Percentiles rank a stretch among this genome's conserved stretches.
These are phyloP conservation scores for Dendrolimus kikuchii DNA, from an alignment of 1,140 invertebrate species.

Conservation along the genomic window DNA sequence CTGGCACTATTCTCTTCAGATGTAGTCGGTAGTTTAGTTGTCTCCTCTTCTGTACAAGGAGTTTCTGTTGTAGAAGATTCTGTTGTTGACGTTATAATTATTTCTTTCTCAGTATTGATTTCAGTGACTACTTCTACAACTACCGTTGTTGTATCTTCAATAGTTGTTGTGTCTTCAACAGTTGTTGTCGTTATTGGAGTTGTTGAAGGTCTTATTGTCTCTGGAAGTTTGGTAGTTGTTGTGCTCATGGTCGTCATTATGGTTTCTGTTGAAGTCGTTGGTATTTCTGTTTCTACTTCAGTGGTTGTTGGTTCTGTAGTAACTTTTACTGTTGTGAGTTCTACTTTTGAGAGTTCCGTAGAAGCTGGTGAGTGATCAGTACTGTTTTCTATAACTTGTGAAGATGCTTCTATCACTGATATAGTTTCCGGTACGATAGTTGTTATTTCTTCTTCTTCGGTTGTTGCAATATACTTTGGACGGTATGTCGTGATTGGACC, in stretches of 20 bases:
- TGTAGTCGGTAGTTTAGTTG: slow-evolving; percentile 20
- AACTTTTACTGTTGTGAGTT: slow-evolving; percentile 22
- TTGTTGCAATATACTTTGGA: slow-evolving; percentile 46
- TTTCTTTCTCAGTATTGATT: slow-evolving; percentile 37
- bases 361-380: slow-evolving; percentile 12
- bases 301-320: slow-evolving; percentile 10
- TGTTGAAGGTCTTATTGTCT: slow-evolving; percentile 4
- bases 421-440: slow-evolving; percentile 18
- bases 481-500: slow-evolving; percentile 54
- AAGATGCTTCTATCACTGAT: slow-evolving; percentile 13
- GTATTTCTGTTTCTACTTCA: slow-evolving; percentile 6
- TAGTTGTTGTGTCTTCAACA: slow-evolving; percentile 6
- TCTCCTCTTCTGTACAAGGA: slow-evolving; percentile 3
- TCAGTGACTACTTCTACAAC: slow-evolving; percentile 38
- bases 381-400: slow-evolving; percentile 30
- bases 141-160: slow-evolving; percentile 35
- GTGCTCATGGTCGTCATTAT: slow-evolving; percentile 9
- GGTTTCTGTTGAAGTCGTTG: slow-evolving; percentile 9
- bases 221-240: slow-evolving; percentile 15
- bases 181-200: slow-evolving; percentile 14
- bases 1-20: slow-evolving; percentile 47
- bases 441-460: slow-evolving; percentile 31
- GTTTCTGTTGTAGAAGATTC: slow-evolving; percentile 18
- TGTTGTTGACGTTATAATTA: slow-evolving; percentile 12
- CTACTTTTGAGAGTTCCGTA: slow-evolving; percentile 9